Percentiles rank a stretch among this genome's conserved stretches.
These are phyloP conservation scores for Phrynosoma blainvillii DNA, from an alignment of 2,113 vertebrate genomes.

Conservation along the genomic window DNA sequence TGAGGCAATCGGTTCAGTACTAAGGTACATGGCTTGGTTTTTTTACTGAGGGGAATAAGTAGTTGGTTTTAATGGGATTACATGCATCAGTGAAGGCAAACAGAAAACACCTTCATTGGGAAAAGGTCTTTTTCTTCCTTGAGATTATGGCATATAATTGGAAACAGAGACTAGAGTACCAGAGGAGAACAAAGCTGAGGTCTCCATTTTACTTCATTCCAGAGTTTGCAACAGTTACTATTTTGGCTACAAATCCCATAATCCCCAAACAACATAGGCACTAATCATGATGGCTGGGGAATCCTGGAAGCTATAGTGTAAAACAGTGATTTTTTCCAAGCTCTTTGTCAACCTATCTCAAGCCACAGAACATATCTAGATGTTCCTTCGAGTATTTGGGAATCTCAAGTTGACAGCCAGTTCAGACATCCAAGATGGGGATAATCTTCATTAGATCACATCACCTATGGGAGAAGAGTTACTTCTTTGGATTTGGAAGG, in stretches of 20 bases:
- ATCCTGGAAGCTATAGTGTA: too few species aligned
- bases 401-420: too few species aligned
- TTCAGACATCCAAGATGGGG: too few species aligned
- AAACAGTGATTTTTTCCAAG: too few species aligned
- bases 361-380: not conserved
- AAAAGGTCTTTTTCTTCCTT: not conserved
- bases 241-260: too few species aligned
- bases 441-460: too few species aligned
- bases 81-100: slow-evolving; percentile 1
- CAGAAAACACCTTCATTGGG: not conserved
- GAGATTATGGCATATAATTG: not conserved
- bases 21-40: not conserved
- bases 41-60: slow-evolving; percentile 28
- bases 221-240: too few species aligned
- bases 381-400: too few species aligned
- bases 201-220: not conserved
- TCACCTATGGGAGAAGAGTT: too few species aligned
- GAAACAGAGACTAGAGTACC: not conserved
- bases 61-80: not conserved
- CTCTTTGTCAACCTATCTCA: not conserved
- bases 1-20: slow-evolving; percentile 35
- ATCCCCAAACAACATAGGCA: too few species aligned
- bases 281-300: too few species aligned
- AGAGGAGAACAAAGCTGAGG: not conserved
- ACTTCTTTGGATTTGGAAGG: too few species aligned